phyloP scores from a whole-genome alignment of 2,113 vertebrate genomes.

The Peromyscus maniculatus region DNA sequence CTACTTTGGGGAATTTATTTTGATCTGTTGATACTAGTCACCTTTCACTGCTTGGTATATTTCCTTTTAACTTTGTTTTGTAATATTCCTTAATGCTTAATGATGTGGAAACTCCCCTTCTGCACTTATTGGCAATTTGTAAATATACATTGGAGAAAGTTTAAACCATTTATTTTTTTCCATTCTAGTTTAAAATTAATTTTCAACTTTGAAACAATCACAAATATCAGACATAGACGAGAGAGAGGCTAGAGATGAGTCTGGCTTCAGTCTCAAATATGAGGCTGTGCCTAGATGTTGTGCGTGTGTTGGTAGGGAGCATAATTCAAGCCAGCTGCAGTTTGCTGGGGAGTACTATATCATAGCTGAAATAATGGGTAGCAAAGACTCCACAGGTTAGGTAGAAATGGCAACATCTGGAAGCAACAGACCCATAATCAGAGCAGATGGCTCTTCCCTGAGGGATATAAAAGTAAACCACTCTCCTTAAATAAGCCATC shows the following conservation, averaged over 20 bases:
- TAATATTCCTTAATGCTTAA: not conserved
- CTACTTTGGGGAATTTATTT: not conserved
- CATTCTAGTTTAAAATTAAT: not conserved
- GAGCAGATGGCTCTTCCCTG: conserved; percentile 65
- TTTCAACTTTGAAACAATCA: not conserved
- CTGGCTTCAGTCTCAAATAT: not conserved
- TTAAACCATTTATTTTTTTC: not conserved
- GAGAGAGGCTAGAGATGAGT: not conserved
- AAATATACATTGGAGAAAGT: not conserved
- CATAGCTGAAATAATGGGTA: conserved; percentile 46
- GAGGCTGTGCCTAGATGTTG: not conserved
- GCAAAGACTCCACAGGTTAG: conserved; percentile 40
- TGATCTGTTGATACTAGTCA: not conserved
- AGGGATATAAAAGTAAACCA: conserved; percentile 45
- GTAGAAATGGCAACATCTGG: conserved; percentile 58
- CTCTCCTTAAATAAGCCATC: conserved; percentile 69
- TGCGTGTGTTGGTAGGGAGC: not conserved
- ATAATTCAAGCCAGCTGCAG: not conserved
- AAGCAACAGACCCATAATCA: not conserved
- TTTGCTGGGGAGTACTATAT: not conserved
- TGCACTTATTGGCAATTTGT: not conserved
- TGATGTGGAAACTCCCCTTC: not conserved
- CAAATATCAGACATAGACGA: not conserved
- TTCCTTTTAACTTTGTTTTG: not conserved
- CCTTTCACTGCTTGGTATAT: not conserved